Evolutionary conservation across 2,797 vertebrate species (phyloP).

Genomic region (Pelochelys cantorii): DNA sequence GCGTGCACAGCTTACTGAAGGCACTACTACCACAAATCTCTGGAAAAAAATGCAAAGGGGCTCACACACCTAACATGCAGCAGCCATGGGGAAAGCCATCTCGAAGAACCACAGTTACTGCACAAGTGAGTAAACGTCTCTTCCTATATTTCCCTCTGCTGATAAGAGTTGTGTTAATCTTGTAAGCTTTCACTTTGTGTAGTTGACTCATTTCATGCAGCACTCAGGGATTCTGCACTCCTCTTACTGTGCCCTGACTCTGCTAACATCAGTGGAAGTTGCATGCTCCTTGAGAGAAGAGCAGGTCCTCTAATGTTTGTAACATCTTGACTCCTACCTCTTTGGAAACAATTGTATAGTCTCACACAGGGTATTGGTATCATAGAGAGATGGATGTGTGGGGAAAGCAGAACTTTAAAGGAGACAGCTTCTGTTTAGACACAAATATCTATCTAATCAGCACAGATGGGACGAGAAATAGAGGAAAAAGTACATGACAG

Average conservation of each 20-base stretch:
- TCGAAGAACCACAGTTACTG: too few relatives aligned
- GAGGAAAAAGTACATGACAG: conserved; percentile 84
- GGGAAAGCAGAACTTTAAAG: conserved; percentile 80
- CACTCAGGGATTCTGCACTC: neutral
- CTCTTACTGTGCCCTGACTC: neutral
- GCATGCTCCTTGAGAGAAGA: neutral
- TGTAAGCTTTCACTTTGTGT: neutral
- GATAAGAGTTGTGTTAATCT: neutral
- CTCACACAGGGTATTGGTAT: conserved; percentile 68
- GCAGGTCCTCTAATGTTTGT: neutral
- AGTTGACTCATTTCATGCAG: neutral
- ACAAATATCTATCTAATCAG: conserved; percentile 88
- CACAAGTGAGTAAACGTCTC: conserved; percentile 13
- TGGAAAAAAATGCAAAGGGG: too few relatives aligned
- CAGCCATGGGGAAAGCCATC: too few relatives aligned
- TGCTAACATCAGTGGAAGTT: conserved; percentile 5
- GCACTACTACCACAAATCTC: too few relatives aligned
- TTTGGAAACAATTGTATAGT: conserved; percentile 48
- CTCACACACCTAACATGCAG: too few relatives aligned
- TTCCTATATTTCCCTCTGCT: conserved; percentile 41
- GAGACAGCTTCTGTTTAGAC: conserved; percentile 88
- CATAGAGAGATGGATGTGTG: conserved; percentile 78
- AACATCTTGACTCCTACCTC: neutral
- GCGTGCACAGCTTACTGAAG: too few relatives aligned
- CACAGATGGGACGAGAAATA: conserved; percentile 87